Evolutionary conservation across 2,797 vertebrate genomes (phyloP), one percentile per base, ranked within the genome.

Genomic region (Microchirus variegatus): DNA sequence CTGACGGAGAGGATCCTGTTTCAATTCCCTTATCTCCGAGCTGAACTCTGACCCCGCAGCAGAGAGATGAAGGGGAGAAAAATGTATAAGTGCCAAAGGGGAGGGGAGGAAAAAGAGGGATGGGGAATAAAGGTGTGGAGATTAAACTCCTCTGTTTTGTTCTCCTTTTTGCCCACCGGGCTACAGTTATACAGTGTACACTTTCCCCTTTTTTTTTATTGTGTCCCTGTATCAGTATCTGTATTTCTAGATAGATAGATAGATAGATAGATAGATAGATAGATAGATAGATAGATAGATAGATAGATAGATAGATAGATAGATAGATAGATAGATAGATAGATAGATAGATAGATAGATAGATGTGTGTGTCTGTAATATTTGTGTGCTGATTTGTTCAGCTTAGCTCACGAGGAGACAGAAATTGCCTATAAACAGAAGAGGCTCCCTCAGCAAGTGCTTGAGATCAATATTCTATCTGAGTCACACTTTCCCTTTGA

Each of bases 1-100:
- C 75, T 73, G 83, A 85, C 83, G 73, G 73, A 73, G 68, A 80
- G 64, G 66, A 79, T 80, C 75, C 80, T 63, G 78, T 84, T 87
- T 84, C 83, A 85, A 74, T 84, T 84, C 85, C 71, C 83, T 88
- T 88, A 88, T 90, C 86, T 75, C 62, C 42, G 1, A 9, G 36
- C 67, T 85, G 85, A 88, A 82, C 88, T 87, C 69, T 87, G 87
- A 89, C 85, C 84, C 59, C 4, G 17, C 76, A 19, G 53, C 47
- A 73, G 58, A 83, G 77, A 83, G 72, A 87, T 64, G 84, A 85
- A 67, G 54, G 63, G 44, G 61, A 58, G 73, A 80, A 59, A 83
- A 86, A 86, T 75, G 74, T 55, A 82, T n/a, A 65, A 54, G 66
- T 85, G 78, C 85, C 66, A 35, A 58, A 82, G 78, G 83, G 69